Base-by-base conservation (phyloP, 2,888 invertebrate species). In the Epirrita christyi region DNA sequence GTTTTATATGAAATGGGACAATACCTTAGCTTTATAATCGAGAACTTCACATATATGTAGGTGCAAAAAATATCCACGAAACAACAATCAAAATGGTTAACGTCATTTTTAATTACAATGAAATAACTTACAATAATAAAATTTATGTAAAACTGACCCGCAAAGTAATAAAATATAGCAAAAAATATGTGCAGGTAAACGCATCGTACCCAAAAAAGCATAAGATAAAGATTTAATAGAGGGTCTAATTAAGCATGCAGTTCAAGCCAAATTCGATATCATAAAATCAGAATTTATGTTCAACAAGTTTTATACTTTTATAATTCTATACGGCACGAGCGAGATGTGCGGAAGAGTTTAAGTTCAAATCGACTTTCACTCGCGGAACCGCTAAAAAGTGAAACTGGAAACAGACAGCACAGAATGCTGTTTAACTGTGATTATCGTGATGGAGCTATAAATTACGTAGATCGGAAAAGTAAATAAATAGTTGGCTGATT, bases 301-400 rank as follows among this genome's bases (percentile, higher is more conserved):
- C 42, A 14, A 45, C 46, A 52, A 32, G 29, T 42, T 56, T 51
- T 45, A 40, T 32, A 43, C 32, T 55, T 63, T 66, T 75, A 76
- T 72, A 69, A 70, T 63, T 68, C 13, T 51, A 36, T 59, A 72
- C 54, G 44, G 68, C 76, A 73, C 71, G 67, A 76, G 67, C 69
- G 70, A 72, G 74, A 85, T 71, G 85, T 88, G 86, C 87, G 86
- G 83, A 88, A 88, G 80, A 86, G 86, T 85, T 81, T 78, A 79
- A 80, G 81, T 71, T 77, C 75, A 82, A 78, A 83, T 82, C 80
- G 69, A 79, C 91, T 91, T 91, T 91, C 91, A 86, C 91, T 83
- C 61, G 59, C 59, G 64, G 70, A 75, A 70, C 84, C 78, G 86
- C 87, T 90, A 89, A 90, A 87, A 91, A 90, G 91, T 89, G 90